Evolutionary conservation across 2,113 vertebrate species (phyloP).

Genomic region (Apodemus speciosus): DNA sequence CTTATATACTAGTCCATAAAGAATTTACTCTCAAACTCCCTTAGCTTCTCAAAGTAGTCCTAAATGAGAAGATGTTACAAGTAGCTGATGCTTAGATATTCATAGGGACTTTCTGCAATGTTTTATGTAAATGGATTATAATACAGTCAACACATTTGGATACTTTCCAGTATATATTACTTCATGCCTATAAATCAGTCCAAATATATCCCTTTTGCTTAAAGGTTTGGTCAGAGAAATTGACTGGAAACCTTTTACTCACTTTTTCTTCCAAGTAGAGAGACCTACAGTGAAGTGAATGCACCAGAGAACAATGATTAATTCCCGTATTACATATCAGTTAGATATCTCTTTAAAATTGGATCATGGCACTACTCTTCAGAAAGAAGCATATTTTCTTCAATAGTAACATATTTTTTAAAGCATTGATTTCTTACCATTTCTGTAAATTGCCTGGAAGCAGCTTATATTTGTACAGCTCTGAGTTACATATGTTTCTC

Average conservation of each 20-base stretch:
- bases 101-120: not conserved
- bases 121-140: not conserved
- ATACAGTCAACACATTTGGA: not conserved
- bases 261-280: not conserved
- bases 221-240: slow-evolving; percentile 1
- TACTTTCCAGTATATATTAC: not conserved
- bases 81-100: not conserved
- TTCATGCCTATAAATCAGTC: not conserved
- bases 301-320: not conserved
- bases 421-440: slow-evolving; percentile 55
- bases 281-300: not conserved
- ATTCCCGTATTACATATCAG: not conserved
- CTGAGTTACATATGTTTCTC: slow-evolving; percentile 61
- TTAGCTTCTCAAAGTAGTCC: not conserved
- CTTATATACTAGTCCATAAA: not conserved
- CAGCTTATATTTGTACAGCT: slow-evolving; percentile 48
- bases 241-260: not conserved
- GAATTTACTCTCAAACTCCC: not conserved
- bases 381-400: slow-evolving; percentile 11
- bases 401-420: slow-evolving; percentile 25
- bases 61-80: not conserved
- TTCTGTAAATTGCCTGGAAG: slow-evolving; percentile 50
- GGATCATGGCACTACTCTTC: not conserved
- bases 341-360: not conserved
- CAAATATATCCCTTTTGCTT: not conserved